Base-by-base conservation (phyloP, 2,113 vertebrate species). In the Bolborhynchus lineola region DNA sequence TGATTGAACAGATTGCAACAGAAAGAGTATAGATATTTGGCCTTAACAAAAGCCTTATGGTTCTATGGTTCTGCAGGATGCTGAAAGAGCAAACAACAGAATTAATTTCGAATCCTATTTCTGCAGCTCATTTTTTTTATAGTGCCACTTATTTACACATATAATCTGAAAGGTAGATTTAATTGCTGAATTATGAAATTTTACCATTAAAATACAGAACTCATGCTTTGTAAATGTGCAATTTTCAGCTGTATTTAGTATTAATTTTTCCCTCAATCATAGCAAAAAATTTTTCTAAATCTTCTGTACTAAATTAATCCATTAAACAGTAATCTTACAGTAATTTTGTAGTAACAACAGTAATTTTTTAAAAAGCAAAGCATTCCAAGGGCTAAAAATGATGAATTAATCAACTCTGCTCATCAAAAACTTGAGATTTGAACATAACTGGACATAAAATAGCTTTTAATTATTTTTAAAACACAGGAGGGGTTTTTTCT, bases 401-500 rank as follows among this genome's bases (percentile, higher is more conserved):
- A 39, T n/a, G 12, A 46, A 24, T 53, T 91, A 47, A 49, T 49
- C 5, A 74, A 26, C 7, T 67, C 5, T 42, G 5, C 9, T 5
- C 6, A 4, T 49, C 20, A 60, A 71, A 82, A 80, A 39, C 10
- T 31, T 25, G 16, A 76, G 28, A 78, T 78, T 19, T 67, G n/a
- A 79, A 82, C 11, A 12, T 20, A 44, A 33, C 2, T 31, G 37
- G 81, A 35, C 7, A 21, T 26, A 53, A 65, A 3, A 28, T 14
- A 72, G 8, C 6, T 83, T 83, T 26, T 49, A 3, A 19, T 35
- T 6, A 14, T 74, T 84, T 72, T 70, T 76, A 19, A 70, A 68
- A 3, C 5, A 1, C 59, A 2, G 1, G 0, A 0, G 31, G 2
- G 0, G 0, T 13, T 72, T 75, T 5, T 35, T 47, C 8, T 75